Conservation (phyloP, 2,888 invertebrate species). For the Oasisia sp. region DNA sequence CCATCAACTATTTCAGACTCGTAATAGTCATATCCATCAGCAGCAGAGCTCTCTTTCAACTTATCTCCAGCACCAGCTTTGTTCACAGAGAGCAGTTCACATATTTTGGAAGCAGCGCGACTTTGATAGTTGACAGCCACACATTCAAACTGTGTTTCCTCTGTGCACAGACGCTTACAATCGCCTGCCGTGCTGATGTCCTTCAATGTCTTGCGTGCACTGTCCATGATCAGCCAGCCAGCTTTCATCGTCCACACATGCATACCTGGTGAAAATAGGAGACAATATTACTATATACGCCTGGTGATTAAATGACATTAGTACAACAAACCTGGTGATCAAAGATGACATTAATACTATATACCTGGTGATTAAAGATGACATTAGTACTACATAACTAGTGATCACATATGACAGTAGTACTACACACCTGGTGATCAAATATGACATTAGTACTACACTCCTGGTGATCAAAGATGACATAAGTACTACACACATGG, state of each 20-base stretch:
- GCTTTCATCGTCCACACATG: background rate
- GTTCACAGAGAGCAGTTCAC: background rate
- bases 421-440: background rate
- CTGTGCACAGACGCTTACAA: conserved; percentile 21
- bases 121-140: background rate
- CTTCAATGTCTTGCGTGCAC: background rate
- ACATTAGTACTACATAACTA: background rate
- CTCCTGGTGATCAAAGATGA: background rate
- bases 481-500: background rate
- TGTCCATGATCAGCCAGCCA: background rate
- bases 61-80: background rate
- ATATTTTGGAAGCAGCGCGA: background rate
- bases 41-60: background rate
- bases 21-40: background rate
- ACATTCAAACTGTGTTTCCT: background rate
- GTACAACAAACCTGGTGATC: background rate
- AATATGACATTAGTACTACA: background rate
- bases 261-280: background rate
- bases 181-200: conserved; percentile 20
- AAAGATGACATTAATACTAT: too few relatives aligned
- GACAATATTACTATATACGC: background rate
- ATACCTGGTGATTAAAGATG: too few relatives aligned
- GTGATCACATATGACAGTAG: background rate
- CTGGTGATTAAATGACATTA: background rate
- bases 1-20: background rate